A percentile compares a stretch with the other conserved stretches of the same genome.
phyloP scores from a whole-genome alignment of 2,797 vertebrate genomes.

The Heterohyrax brucei region DNA sequence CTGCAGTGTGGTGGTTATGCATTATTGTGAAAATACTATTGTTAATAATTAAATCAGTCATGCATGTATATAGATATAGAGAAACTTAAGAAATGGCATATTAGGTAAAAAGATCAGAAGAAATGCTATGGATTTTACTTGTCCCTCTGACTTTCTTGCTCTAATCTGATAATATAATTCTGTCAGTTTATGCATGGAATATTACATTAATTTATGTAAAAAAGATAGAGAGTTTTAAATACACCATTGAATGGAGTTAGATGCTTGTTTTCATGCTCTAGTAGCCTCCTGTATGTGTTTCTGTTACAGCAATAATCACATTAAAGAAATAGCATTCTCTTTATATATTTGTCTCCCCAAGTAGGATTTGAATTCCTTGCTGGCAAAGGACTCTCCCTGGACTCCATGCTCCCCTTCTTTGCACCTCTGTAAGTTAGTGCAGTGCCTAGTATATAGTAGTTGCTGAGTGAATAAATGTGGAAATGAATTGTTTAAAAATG shows the following conservation, averaged over 20 bases:
- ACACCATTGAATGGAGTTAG: not conserved
- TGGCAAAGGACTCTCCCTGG: not conserved
- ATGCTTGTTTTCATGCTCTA: not conserved
- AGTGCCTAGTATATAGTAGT: not conserved
- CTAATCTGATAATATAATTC: not conserved
- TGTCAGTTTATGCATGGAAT: not conserved
- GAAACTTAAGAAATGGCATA: not conserved
- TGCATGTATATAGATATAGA: not conserved
- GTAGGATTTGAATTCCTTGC: not conserved
- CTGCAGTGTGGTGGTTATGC: not conserved
- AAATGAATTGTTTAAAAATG: not conserved
- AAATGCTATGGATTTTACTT: not conserved
- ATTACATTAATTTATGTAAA: not conserved
- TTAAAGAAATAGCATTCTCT: not conserved
- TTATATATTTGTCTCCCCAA: not conserved
- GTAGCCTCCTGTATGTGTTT: not conserved
- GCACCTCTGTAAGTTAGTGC: not conserved
- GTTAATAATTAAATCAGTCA: not conserved
- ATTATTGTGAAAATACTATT: not conserved
- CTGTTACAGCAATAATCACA: not conserved
- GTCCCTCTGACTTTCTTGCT: not conserved
- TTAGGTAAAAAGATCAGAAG: not conserved
- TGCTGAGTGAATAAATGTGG: not conserved
- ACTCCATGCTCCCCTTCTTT: not conserved
- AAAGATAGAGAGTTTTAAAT: not conserved